Conservation (phyloP, 2,888 invertebrate species). For the Tachina fera region DNA sequence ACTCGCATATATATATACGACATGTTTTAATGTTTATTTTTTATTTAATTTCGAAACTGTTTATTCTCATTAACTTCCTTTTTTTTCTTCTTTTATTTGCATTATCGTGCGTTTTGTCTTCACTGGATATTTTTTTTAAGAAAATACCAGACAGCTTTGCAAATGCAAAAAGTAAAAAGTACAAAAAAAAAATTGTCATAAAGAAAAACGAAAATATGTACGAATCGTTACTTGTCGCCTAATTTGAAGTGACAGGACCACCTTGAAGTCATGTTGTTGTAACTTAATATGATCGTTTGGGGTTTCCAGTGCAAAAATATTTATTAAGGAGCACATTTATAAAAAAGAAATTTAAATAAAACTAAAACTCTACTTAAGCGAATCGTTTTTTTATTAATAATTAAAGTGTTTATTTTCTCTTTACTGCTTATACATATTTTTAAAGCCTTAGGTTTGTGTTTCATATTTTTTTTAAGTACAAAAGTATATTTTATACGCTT, state of each 20-base stretch:
- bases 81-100: constrained; percentile 22
- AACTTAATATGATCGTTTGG: constrained; percentile 72
- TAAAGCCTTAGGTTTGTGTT: constrained; percentile 12
- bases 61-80: not conserved
- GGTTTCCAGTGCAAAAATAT: constrained; percentile 64
- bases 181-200: not conserved
- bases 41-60: not conserved
- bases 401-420: constrained; percentile 58
- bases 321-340: constrained; percentile 38
- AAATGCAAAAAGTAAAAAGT: constrained; percentile 5
- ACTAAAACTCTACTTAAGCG: constrained; percentile 53
- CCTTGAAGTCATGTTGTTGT: constrained; percentile 75
- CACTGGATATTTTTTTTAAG: constrained; percentile 2
- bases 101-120: constrained; percentile 50
- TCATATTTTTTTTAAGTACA: not conserved
- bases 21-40: not conserved
- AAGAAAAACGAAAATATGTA: constrained; percentile 51
- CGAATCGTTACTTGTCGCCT: constrained; percentile 74
- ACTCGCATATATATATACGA: too few species aligned
- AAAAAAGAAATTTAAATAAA: constrained; percentile 17
- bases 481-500: not conserved
- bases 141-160: constrained; percentile 28
- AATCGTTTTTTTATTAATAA: constrained; percentile 30
- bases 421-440: constrained; percentile 5
- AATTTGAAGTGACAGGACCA: constrained; percentile 78